These are phyloP conservation scores for Maniola hyperantus DNA, from an alignment of 2,888 invertebrate species.

Conservation along the genomic window DNA sequence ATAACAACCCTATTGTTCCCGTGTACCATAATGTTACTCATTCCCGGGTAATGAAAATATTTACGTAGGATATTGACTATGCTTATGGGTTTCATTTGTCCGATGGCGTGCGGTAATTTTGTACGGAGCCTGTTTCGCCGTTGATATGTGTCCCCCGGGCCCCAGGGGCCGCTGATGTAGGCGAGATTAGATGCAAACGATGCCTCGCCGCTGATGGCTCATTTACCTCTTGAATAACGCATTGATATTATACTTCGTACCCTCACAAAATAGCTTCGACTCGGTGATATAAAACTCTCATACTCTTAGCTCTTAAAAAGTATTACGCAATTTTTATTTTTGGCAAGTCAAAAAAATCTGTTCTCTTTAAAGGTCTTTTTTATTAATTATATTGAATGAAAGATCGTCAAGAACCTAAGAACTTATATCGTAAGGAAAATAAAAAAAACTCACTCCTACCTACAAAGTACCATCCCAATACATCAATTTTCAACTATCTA, in stretches of 20 bases:
- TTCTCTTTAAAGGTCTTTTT: no score
- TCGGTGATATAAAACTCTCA: background rate
- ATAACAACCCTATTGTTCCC: constrained; percentile 24
- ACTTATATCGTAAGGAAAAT: no score
- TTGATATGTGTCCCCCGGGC: constrained; percentile 53
- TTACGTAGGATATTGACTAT: constrained; percentile 34
- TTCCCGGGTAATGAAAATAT: constrained; percentile 23
- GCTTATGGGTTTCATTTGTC: constrained; percentile 40
- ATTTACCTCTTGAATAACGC: constrained; percentile 77
- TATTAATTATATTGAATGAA: background rate
- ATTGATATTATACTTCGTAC: constrained; percentile 63
- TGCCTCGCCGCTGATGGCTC: constrained; percentile 72
- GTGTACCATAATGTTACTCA: constrained; percentile 17
- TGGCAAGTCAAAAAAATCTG: background rate
- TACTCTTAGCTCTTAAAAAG: background rate
- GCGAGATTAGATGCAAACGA: constrained; percentile 79
- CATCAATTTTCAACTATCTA: no score
- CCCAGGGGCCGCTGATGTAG: constrained; percentile 60
- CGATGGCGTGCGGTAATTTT: constrained; percentile 44
- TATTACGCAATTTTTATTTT: constrained; percentile 2
- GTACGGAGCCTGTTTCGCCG: constrained; percentile 45
- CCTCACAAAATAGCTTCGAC: constrained; percentile 38
- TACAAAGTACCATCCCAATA: no score
- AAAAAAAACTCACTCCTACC: no score
- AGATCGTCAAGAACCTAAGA: background rate